These are phyloP conservation scores for Ibidorhyncha struthersii DNA, from an alignment of 2,113 vertebrate genomes.

Conservation along the genomic window DNA sequence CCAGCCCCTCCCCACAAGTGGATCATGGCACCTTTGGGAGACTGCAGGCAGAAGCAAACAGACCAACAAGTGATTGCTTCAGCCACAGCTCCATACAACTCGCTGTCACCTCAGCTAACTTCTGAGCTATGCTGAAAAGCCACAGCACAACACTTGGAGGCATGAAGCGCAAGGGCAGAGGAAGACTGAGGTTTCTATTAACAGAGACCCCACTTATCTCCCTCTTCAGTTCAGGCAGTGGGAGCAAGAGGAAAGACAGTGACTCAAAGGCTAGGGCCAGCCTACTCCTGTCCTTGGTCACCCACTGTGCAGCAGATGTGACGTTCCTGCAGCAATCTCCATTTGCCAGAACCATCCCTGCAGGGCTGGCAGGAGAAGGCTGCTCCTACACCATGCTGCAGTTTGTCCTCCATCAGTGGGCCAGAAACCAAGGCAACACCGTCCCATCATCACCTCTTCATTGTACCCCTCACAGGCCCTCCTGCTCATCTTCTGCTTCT, in stretches of 20 bases:
- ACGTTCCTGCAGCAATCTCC: not conserved
- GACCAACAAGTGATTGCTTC: too few species aligned
- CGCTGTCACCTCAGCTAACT: not conserved
- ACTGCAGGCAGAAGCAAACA: not conserved
- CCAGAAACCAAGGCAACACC: not conserved
- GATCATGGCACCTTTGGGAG: not conserved
- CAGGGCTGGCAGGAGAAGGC: not conserved
- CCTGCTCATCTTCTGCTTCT: not conserved
- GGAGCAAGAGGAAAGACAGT: not conserved
- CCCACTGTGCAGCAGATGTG: not conserved
- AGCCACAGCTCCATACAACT: not conserved
- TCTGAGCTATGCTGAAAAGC: not conserved
- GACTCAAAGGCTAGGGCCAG: not conserved
- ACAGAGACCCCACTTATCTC: not conserved
- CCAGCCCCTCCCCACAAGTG: not conserved
- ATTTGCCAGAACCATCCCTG: not conserved
- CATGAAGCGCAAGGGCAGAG: not conserved
- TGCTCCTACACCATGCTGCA: not conserved
- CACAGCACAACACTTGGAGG: accelerated
- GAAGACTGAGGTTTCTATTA: not conserved
- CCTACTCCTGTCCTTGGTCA: not conserved
- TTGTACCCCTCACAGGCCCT: not conserved
- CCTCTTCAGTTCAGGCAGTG: too few species aligned
- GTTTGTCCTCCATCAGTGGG: not conserved
- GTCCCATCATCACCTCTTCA: not conserved